phyloP scores from a whole-genome alignment of 2,113 vertebrate species.

The Dolichallabes microphthalmus region DNA sequence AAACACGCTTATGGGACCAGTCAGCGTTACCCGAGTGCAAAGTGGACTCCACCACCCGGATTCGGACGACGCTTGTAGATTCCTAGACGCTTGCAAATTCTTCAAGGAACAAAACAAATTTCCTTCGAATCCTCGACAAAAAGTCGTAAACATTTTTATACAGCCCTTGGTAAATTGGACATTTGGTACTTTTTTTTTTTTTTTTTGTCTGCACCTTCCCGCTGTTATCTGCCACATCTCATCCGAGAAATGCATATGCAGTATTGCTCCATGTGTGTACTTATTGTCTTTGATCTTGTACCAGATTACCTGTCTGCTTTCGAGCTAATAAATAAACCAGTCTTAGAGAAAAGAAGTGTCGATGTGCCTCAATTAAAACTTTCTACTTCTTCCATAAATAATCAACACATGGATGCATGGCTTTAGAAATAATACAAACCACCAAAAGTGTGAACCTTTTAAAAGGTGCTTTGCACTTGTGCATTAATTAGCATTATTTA shows the following conservation, averaged over 20 bases:
- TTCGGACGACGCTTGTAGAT: slow-evolving; percentile 49
- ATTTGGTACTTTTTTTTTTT: slow-evolving; percentile 67
- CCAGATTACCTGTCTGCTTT: slow-evolving; percentile 43
- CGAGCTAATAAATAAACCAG: slow-evolving; percentile 52
- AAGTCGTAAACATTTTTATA: slow-evolving; percentile 65
- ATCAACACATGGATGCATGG: neutral
- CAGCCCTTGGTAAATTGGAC: slow-evolving; percentile 68
- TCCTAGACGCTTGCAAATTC: slow-evolving; percentile 55
- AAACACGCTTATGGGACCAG: slow-evolving; percentile 23
- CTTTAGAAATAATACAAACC: neutral
- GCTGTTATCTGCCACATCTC: slow-evolving; percentile 25
- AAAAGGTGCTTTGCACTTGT: neutral
- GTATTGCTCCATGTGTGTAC: slow-evolving; percentile 36
- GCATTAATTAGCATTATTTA: neutral
- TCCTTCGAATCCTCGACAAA: slow-evolving; percentile 67
- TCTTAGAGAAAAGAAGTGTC: slow-evolving; percentile 43
- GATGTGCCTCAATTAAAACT: neutral
- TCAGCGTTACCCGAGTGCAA: slow-evolving; percentile 54
- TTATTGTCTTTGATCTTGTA: slow-evolving; percentile 27
- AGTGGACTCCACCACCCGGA: slow-evolving; percentile 56
- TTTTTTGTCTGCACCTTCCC: slow-evolving; percentile 46
- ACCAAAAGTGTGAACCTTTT: neutral
- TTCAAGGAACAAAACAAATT: slow-evolving; percentile 60
- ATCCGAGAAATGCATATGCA: slow-evolving; percentile 39
- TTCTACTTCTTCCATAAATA: neutral